phyloP scores from a whole-genome alignment of 2,888 invertebrate species.

The Alviniconcha strummeri region DNA sequence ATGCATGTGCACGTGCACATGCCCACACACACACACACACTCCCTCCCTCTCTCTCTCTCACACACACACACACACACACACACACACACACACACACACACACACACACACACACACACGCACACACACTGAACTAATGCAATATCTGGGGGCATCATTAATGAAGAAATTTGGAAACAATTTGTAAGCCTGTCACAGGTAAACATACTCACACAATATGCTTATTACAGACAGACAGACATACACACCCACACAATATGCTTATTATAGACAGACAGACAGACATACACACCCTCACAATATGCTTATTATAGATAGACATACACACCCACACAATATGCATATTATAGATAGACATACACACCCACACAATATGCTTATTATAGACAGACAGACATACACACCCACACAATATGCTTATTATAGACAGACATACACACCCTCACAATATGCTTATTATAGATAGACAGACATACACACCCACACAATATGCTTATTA shows the following conservation, averaged over 20 bases:
- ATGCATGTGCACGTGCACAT: not conserved
- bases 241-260: not conserved
- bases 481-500: no score
- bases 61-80: not conserved
- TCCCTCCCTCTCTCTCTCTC: not conserved
- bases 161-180: constrained; percentile 70
- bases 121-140: constrained; percentile 67
- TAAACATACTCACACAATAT: not conserved
- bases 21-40: not conserved
- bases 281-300: no score
- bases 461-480: no score
- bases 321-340: no score
- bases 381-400: not conserved
- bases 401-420: not conserved
- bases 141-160: constrained; percentile 67
- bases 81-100: not conserved
- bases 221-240: no score
- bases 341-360: not conserved
- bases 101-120: not conserved
- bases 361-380: not conserved
- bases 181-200: constrained; percentile 61
- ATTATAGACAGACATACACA: no score
- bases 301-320: no score
- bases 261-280: no score
- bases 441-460: no score